Conservation (phyloP, 2,113 vertebrate species). For the Hucho hucho region DNA sequence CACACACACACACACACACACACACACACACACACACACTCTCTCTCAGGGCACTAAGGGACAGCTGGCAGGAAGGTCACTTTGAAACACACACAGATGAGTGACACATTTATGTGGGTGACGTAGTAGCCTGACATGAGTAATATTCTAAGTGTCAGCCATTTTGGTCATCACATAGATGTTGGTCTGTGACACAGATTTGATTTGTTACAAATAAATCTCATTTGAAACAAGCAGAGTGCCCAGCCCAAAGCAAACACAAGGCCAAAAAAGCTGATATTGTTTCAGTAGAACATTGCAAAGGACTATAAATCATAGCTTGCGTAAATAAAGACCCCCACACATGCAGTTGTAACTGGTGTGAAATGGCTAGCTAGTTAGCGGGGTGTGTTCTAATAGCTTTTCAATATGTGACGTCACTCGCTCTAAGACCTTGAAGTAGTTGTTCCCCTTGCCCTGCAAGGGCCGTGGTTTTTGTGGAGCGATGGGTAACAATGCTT, state of each 20-base stretch:
- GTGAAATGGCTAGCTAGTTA: no score
- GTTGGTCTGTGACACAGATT: background rate
- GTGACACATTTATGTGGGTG: conserved; percentile 1
- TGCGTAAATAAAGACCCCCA: no score
- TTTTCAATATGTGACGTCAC: no score
- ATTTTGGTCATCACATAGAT: background rate
- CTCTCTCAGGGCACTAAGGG: background rate
- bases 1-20: background rate
- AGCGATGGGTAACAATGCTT: no score
- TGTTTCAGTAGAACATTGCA: background rate
- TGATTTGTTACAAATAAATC: background rate
- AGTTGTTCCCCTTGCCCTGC: no score
- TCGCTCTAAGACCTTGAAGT: no score
- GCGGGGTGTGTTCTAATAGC: no score
- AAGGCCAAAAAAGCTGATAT: background rate
- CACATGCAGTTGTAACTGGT: no score
- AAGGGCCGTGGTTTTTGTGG: no score
- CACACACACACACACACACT: no score
- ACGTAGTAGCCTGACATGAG: background rate
- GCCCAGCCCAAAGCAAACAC: background rate
- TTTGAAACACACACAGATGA: conserved; percentile 4
- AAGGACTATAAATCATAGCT: no score
- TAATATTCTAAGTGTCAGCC: background rate
- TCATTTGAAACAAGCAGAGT: conserved; percentile 1
- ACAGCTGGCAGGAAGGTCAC: conserved; percentile 12